Conservation (phyloP, 2,888 invertebrate genomes). For the Leptinotarsa juncta region DNA sequence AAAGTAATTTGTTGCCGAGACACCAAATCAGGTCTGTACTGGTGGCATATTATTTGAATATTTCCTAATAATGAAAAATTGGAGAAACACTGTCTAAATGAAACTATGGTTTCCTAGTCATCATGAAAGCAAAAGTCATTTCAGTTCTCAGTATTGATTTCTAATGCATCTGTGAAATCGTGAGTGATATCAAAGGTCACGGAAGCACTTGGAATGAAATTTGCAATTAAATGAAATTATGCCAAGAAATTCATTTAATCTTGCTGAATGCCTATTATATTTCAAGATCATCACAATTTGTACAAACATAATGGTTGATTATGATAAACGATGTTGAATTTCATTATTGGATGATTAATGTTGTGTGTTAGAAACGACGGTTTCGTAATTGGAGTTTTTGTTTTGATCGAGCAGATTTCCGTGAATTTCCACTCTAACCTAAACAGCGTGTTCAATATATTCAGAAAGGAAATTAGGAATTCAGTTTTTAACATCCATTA, state of each 20-base stretch:
- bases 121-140: too few relatives aligned
- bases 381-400: conserved; percentile 7
- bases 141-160: too few relatives aligned
- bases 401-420: conserved; percentile 1
- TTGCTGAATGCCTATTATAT: not conserved
- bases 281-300: conserved; percentile 3
- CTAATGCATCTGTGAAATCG: not conserved
- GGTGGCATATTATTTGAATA: too few relatives aligned
- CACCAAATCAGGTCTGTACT: too few relatives aligned
- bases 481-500: too few relatives aligned
- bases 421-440: not conserved
- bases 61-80: too few relatives aligned
- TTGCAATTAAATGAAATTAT: not conserved
- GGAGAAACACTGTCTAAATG: too few relatives aligned
- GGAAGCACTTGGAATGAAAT: not conserved
- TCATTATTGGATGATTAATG: conserved; percentile 4
- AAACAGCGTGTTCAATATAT: not conserved
- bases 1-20: too few relatives aligned
- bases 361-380: not conserved
- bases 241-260: not conserved
- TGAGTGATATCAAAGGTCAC: not conserved
- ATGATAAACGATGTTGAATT: conserved; percentile 5
- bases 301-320: conserved; percentile 3
- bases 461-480: not conserved
- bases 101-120: too few relatives aligned